Conservation (phyloP, 2,113 vertebrate genomes). For the Oceanites oceanicus region DNA sequence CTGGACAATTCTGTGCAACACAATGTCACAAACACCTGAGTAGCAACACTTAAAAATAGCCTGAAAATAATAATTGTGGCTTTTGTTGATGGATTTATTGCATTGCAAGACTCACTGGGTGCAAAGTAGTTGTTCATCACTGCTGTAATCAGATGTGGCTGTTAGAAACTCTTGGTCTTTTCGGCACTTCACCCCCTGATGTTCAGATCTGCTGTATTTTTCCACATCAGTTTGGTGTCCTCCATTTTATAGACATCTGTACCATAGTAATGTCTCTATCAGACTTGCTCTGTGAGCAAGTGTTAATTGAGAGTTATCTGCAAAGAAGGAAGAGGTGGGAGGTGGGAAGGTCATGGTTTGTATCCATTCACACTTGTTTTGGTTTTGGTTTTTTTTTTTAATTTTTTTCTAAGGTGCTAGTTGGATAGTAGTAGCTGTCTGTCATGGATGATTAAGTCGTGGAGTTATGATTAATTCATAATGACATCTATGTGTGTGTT, state of each 20-base stretch:
- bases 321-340: not conserved
- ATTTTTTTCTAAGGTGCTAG: not conserved
- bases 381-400: not conserved
- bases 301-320: not conserved
- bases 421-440: not conserved
- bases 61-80: not conserved
- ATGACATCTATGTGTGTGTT: fast-evolving
- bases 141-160: not conserved
- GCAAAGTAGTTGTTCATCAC: not conserved
- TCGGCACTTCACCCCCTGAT: not conserved
- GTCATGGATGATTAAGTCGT: not conserved
- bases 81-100: not conserved
- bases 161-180: not conserved
- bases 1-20: not conserved
- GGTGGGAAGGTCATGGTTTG: not conserved
- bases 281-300: not conserved
- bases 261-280: not conserved
- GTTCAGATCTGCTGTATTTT: not conserved
- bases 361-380: not conserved
- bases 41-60: not conserved
- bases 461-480: not conserved
- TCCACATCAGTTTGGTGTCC: not conserved
- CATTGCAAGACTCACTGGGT: not conserved
- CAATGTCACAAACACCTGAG: not conserved
- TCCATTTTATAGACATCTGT: not conserved